Base-by-base conservation (phyloP, 2,113 vertebrate genomes). In the Leucoraja erinaceus region DNA sequence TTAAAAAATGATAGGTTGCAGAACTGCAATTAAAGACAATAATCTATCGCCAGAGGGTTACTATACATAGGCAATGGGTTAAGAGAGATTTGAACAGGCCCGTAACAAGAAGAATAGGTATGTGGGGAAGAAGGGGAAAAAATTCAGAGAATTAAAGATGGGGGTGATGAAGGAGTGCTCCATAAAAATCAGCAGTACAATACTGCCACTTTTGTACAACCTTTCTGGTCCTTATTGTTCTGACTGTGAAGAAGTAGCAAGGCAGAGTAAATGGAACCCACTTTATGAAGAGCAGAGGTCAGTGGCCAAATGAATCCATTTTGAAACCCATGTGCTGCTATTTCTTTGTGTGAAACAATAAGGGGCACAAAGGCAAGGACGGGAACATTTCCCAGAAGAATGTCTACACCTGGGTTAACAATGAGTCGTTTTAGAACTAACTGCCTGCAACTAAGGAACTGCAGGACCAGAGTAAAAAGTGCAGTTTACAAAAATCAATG, bases 401-500 rank as follows among this genome's bases (percentile, higher is more conserved):
- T 38, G 72, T 33, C 33, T 91, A 74, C 31, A 38, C n/a, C 12
- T 90, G 66, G 11, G 70, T 54, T 33, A 47, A 4, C 12, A 16
- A 66, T 7, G 31, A 90, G 66, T 10, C 5, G 66, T 68, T 90
- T 90, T 66, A 90, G 12, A 72, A 38, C 28, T 74, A 72, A 70
- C 28, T 74, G 68, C 72, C 9, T 74, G 31, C 22, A 47, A 47
- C 8, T 11, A 25, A 79, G 31, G 61, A 56, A 70, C 4, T 38
- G 88, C 31, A 25, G 66, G 33, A 18, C 66, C 20, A 59, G 3
- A 20, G 38, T 4, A 91, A 28, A 11, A 84, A 66, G 25, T 31
- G n/a, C 83, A 88, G 63, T 88, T 88, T 61, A 31, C 16, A 14
- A 88, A 66, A 88, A 88, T 84, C 22, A 61, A 83, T 56, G n/a